These are phyloP conservation scores for Sardina pilchardus DNA, from an alignment of 2,113 vertebrate genomes.

Conservation along the genomic window DNA sequence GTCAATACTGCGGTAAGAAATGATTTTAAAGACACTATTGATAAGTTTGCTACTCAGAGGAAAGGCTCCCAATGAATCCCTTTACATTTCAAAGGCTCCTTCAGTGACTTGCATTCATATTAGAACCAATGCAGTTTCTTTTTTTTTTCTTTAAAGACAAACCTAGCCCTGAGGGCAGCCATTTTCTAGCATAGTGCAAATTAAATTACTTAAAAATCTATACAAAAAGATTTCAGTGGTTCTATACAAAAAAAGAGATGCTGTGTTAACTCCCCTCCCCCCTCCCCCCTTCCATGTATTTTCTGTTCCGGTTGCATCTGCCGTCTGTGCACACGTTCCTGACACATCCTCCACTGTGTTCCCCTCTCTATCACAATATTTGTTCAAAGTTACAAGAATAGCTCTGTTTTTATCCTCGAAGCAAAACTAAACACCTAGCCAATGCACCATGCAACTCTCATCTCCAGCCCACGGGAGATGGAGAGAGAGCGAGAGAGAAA, in stretches of 20 bases:
- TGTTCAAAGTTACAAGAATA: slow-evolving; percentile 45
- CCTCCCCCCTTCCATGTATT: slow-evolving; percentile 24
- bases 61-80: slow-evolving; percentile 48
- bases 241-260: slow-evolving; percentile 55
- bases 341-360: slow-evolving; percentile 40
- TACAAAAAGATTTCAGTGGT: slow-evolving; percentile 70
- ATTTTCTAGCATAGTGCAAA: slow-evolving; percentile 75
- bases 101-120: slow-evolving; percentile 73
- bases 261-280: slow-evolving; percentile 44
- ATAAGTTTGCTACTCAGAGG: slow-evolving; percentile 54
- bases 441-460: slow-evolving; percentile 63
- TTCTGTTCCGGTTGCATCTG: slow-evolving; percentile 38
- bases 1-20: neutral
- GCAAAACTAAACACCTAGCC: slow-evolving; percentile 44
- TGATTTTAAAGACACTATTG: neutral
- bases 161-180: slow-evolving; percentile 50
- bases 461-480: slow-evolving; percentile 20
- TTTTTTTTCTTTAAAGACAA: slow-evolving; percentile 61
- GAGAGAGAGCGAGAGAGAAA: neutral
- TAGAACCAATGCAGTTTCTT: slow-evolving; percentile 57
- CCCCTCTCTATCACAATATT: slow-evolving; percentile 45
- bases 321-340: slow-evolving; percentile 41
- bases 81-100: slow-evolving; percentile 64
- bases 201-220: slow-evolving; percentile 67
- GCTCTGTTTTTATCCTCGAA: slow-evolving; percentile 37